Base-by-base conservation (phyloP, 2,888 invertebrate genomes). In the Eueremaeus valkanovi region DNA sequence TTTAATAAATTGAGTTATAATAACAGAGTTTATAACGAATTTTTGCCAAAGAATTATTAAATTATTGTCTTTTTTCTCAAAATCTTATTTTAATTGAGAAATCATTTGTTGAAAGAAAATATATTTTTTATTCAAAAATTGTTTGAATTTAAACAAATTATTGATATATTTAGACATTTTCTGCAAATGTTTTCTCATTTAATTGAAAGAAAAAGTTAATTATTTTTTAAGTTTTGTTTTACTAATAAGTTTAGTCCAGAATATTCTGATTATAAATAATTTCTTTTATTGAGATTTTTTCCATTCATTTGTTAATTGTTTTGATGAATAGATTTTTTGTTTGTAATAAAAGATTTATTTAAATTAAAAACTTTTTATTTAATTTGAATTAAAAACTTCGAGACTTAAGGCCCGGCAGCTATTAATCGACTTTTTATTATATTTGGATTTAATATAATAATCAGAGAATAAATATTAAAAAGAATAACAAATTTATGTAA, bases 211-310 rank as follows among this genome's bases (percentile, higher is more conserved):
- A 21, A 27, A 11, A 18, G 24, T 27, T 55, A 21, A 55, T 55
- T 27, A 55, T 55, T 55, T 55, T 55, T 55, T 27, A 55, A 27
- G 27, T 55, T 55, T 55, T n/a, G 13, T 55, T 55, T 55, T 55
- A 27, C 55, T 27, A 55, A 45, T 45, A 18, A 45, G 13, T 45
- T 45, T 55, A 55, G 55, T 55, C 55, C 3, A 8, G 18, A 55
- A 55, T n/a, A n/a, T n/a, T n/a, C n/a, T n/a, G n/a, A n/a, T n/a
- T n/a, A n/a, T n/a, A n/a, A n/a, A n/a, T n/a, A n/a, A n/a, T n/a
- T n/a, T n/a, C n/a, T n/a, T n/a, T n/a, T n/a, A n/a, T n/a, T n/a
- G n/a, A n/a, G 11, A 9, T 40, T 9, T 40, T 40, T 9, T 40
- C 11, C 11, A 45, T 18, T 45, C 3, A 45, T 45, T 45, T 45